phyloP scores from a whole-genome alignment of 2,797 vertebrate species.

The Lutjanus campechanus region DNA sequence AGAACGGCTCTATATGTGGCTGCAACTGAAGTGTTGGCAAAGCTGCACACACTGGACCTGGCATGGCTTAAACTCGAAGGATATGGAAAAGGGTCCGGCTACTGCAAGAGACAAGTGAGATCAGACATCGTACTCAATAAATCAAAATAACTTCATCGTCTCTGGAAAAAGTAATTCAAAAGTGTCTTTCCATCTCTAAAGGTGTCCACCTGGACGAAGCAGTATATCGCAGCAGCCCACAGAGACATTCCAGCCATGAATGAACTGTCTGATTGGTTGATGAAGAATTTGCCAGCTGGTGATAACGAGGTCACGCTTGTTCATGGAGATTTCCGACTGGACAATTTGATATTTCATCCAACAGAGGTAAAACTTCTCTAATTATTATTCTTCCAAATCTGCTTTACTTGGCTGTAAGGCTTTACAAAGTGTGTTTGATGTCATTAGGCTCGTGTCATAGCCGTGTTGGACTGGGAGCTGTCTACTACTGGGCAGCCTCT shows the following conservation, averaged over 20 bases:
- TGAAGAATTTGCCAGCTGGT: slow-evolving; percentile 87
- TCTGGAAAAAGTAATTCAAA: neutral
- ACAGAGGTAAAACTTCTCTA: slow-evolving; percentile 86
- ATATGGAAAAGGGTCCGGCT: slow-evolving; percentile 90
- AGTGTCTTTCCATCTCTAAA: slow-evolving; percentile 62
- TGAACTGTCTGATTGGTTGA: slow-evolving; percentile 90
- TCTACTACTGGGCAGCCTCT: slow-evolving; percentile 93
- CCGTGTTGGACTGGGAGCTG: slow-evolving; percentile 95
- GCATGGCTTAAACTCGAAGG: slow-evolving; percentile 84
- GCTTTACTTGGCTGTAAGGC: neutral
- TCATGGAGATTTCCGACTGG: slow-evolving; percentile 93
- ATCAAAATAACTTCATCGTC: neutral
- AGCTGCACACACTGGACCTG: slow-evolving; percentile 88
- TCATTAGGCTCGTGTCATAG: slow-evolving; percentile 89
- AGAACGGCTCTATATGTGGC: slow-evolving; percentile 91
- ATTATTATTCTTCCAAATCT: neutral
- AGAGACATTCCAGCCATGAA: slow-evolving; percentile 90
- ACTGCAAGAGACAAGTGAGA: slow-evolving; percentile 93
- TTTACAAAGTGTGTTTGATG: slow-evolving; percentile 15
- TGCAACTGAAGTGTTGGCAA: slow-evolving; percentile 88
- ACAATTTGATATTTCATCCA: slow-evolving; percentile 95
- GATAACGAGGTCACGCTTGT: slow-evolving; percentile 89
- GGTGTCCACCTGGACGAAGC: slow-evolving; percentile 95
- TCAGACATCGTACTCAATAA: neutral
- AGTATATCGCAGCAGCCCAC: slow-evolving; percentile 90